Conservation (phyloP, 2,888 invertebrate species). For the Cataglyphis cursor region DNA sequence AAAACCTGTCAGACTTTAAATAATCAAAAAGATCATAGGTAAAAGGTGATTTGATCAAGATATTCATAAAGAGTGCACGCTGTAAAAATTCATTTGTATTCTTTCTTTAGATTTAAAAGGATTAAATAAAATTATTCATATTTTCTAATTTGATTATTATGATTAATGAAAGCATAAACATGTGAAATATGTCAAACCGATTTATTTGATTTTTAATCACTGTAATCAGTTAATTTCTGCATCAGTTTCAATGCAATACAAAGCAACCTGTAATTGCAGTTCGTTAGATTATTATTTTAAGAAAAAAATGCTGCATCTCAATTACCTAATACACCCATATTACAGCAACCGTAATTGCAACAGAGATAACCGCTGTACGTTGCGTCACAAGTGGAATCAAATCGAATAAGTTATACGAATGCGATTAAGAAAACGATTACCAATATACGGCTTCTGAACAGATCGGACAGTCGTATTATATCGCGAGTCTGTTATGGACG, state of each 20-base stretch:
- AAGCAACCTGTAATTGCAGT: conserved; percentile 16
- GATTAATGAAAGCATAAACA: background rate
- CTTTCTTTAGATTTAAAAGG: background rate
- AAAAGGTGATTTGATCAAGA: background rate
- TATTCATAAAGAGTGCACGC: background rate
- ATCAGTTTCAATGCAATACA: conserved; percentile 1
- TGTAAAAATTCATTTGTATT: background rate
- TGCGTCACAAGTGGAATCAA: conserved; percentile 78
- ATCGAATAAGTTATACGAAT: conserved; percentile 75
- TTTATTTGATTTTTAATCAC: conserved; percentile 8
- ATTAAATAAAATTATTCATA: background rate
- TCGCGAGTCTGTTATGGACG: conserved; percentile 46
- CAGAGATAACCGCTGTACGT: conserved; percentile 35
- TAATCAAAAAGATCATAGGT: background rate
- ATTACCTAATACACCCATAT: background rate
- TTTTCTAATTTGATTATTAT: background rate
- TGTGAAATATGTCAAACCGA: background rate
- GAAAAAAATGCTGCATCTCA: conserved; percentile 10
- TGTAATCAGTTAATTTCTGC: background rate
- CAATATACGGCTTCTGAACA: conserved; percentile 50
- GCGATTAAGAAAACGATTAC: conserved; percentile 76
- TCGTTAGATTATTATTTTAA: conserved; percentile 33
- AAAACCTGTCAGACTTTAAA: background rate
- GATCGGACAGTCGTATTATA: conserved; percentile 61
- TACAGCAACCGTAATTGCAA: conserved; percentile 13